Conservation (phyloP, 2,888 invertebrate species). For the Pseudoips prasinana region DNA sequence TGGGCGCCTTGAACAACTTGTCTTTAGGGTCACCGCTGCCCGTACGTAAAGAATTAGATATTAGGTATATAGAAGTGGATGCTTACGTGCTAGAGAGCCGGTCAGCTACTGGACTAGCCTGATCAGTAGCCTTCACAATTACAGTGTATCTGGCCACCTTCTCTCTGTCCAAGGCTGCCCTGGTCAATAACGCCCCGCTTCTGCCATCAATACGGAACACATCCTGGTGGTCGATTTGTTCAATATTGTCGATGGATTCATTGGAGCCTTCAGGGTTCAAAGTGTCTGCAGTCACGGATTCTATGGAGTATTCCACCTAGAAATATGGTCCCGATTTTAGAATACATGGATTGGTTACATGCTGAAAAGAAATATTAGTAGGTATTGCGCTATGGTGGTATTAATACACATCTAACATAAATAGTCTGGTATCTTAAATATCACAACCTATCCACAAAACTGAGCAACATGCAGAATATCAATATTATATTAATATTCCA, state of each 20-base stretch:
- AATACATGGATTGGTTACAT: no score
- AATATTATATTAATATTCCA: no score
- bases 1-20: no score
- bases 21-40: no score
- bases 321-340: constrained; percentile 9
- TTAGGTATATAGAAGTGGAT: no score
- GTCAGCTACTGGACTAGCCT: constrained; percentile 89
- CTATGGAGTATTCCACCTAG: constrained; percentile 88
- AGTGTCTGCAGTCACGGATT: constrained; percentile 84
- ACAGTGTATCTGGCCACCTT: constrained; percentile 92
- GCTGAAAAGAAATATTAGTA: not conserved
- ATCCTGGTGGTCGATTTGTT: constrained; percentile 82
- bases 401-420: no score
- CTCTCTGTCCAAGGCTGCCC: constrained; percentile 93
- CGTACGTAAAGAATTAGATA: no score
- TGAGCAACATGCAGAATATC: no score
- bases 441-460: no score
- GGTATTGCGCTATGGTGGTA: no score
- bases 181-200: constrained; percentile 93
- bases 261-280: constrained; percentile 50
- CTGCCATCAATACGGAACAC: constrained; percentile 93
- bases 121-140: constrained; percentile 92
- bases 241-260: constrained; percentile 52
- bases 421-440: no score
- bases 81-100: constrained; percentile 87